A percentile compares a stretch with the other conserved stretches of the same genome.
Conservation (phyloP, 37 sponge, comb jelly and placozoan species). For the Geodia barretti region DNA sequence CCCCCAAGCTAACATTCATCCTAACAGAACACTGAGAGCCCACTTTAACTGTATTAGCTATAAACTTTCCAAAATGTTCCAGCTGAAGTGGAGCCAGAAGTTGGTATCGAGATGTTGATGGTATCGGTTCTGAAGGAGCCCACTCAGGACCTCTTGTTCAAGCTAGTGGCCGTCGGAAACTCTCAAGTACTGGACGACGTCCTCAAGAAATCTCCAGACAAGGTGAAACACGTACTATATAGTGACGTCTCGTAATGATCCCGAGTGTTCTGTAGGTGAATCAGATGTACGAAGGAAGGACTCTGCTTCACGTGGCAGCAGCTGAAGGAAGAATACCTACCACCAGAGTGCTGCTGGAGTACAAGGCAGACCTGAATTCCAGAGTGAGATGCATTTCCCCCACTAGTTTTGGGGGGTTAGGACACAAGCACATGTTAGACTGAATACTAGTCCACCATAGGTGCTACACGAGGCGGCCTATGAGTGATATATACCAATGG, state of each 20-base stretch:
- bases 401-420: no score
- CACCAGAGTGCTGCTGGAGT: constrained; percentile 54
- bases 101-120: not conserved
- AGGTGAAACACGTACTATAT: not conserved
- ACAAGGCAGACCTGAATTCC: constrained; percentile 43
- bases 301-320: constrained; percentile 72
- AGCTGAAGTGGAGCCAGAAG: no score
- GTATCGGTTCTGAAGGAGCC: not conserved
- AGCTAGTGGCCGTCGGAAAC: not conserved
- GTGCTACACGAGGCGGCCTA: no score
- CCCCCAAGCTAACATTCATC: no score
- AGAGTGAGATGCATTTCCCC: not conserved
- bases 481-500: no score
- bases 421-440: no score
- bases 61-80: no score
- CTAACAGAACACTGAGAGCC: no score
- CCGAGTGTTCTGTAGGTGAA: constrained; percentile 63
- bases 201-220: not conserved
- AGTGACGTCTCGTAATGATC: not conserved
- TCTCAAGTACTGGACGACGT: not conserved
- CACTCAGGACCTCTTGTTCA: not conserved
- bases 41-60: no score
- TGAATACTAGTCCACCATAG: no score
- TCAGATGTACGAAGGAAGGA: constrained; percentile 43
- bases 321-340: constrained; percentile 32